Evolutionary conservation across 1,140 invertebrate genomes (phyloP), one percentile per base, ranked within the genome.

Genomic region (Bombus impatiens): DNA sequence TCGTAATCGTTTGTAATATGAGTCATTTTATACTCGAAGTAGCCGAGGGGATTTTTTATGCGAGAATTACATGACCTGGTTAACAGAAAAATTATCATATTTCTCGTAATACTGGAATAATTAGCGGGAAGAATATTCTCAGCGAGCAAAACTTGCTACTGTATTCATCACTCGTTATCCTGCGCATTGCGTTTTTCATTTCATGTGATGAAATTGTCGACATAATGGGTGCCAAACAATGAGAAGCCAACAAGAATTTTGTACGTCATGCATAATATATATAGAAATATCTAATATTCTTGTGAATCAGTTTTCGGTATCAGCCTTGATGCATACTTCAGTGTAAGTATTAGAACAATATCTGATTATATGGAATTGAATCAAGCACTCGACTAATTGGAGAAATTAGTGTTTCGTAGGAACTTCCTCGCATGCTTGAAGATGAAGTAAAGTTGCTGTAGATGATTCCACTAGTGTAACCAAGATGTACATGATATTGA

Each of bases 361-460:
- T 82, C 57, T 28, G 32, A 42, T 42, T 32, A n/a, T 22, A 15
- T 37, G 22, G 5, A 37, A 67, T 1, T 47, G 18, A 53, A 53
- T 53, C 47, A 53, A 53, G 47, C 18, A 53, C 47, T 53, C 1
- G 6, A n/a, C 35, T 83, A 78, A 67, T 68, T 83, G 35, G 13
- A 18, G 28, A 22, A 53, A 57, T 37, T 68, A 77, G 62, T 42
- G 13, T 68, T 53, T 77, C 62, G 82, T 83, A 83, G 82, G 82
- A 83, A 83, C 81, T 83, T 77, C 81, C 81, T 83, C 81, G 81
- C 81, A 83, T 37, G 35, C 28, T 67, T 57, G 22, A 67, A 42
- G 22, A 25, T 32, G n/a, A 65, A 65, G 4, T 32, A 67, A 67
- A 32, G n/a, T 65, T 65, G 13, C n/a, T 32, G 5, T 15, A 65